A percentile compares a stretch with the other conserved stretches of the same genome.
These are phyloP conservation scores for Drosophila phalerata DNA, from an alignment of 2,888 invertebrate genomes.

Conservation along the genomic window DNA sequence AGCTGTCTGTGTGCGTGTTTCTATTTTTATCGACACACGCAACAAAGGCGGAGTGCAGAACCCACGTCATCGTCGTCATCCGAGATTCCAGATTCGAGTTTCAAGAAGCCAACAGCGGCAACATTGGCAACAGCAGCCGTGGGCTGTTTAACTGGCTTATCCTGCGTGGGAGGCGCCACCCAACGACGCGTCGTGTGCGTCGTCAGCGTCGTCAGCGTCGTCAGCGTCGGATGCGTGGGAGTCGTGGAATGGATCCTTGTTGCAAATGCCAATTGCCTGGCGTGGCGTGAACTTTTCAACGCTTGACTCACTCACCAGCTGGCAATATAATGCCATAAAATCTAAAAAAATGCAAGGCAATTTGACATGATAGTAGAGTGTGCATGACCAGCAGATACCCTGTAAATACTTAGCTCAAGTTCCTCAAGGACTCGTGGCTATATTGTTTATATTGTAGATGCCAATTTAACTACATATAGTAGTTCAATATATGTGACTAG, in stretches of 20 bases:
- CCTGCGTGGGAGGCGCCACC: constrained; percentile 18
- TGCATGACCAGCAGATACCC: background rate
- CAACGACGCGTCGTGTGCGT: background rate
- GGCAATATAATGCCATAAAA: constrained; percentile 21
- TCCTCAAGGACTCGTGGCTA: background rate
- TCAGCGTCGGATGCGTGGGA: constrained; percentile 37
- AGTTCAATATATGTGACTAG: too few relatives aligned
- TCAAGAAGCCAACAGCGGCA: constrained; percentile 37
- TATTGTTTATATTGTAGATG: background rate
- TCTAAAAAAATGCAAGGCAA: background rate
- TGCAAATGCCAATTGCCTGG: constrained; percentile 31
- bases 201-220: constrained; percentile 24
- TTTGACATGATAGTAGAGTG: background rate
- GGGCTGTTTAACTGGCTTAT: constrained; percentile 31
- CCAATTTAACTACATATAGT: too few relatives aligned
- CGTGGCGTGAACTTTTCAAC: constrained; percentile 39
- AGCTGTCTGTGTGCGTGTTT: background rate
- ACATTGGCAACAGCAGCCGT: constrained; percentile 36
- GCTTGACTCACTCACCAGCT: constrained; percentile 23
- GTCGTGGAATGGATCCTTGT: constrained; percentile 6
- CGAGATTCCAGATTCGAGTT: constrained; percentile 6
- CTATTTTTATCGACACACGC: constrained; percentile 44
- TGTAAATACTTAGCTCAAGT: background rate
- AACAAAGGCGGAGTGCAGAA: constrained; percentile 1
- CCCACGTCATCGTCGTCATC: constrained; percentile 44